Percentiles rank a stretch among this genome's conserved stretches.
Evolutionary conservation across 2,888 invertebrate species (phyloP).

Genomic region (Zele albiditarsus): DNA sequence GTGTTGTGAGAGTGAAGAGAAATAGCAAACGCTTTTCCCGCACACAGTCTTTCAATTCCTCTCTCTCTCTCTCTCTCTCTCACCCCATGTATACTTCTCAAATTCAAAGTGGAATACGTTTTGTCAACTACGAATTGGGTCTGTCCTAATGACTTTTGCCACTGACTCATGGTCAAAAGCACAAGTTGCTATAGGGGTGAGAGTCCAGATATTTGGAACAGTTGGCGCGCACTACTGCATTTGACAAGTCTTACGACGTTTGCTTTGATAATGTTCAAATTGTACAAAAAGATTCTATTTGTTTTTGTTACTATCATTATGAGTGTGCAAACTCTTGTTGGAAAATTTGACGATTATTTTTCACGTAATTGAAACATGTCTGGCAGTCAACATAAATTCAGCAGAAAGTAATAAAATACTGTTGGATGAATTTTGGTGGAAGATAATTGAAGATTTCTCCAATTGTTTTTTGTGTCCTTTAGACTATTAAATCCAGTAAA

Average conservation of each 20-base stretch:
- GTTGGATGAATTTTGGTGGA: too few species aligned
- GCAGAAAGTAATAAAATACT: too few species aligned
- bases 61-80: too few species aligned
- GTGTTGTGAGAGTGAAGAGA: neutral
- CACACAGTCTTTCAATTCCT: too few species aligned
- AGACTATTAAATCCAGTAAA: neutral
- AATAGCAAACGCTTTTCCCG: neutral
- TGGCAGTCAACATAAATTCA: too few species aligned
- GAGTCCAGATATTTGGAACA: neutral
- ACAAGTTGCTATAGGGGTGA: neutral
- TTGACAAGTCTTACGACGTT: neutral
- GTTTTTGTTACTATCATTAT: neutral
- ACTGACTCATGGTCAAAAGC: neutral
- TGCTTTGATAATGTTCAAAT: neutral
- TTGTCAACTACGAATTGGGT: neutral
- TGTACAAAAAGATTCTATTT: neutral
- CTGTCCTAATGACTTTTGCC: neutral
- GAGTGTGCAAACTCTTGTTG: neutral
- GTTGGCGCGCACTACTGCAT: neutral
- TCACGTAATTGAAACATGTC: neutral
- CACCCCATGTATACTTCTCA: neutral
- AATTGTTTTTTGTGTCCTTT: neutral
- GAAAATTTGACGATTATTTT: neutral
- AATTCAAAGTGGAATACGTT: neutral
- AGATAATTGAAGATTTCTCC: too few species aligned